These are phyloP conservation scores for Rhyacichthys aspro DNA, from an alignment of 2,797 vertebrate species.

Conservation along the genomic window DNA sequence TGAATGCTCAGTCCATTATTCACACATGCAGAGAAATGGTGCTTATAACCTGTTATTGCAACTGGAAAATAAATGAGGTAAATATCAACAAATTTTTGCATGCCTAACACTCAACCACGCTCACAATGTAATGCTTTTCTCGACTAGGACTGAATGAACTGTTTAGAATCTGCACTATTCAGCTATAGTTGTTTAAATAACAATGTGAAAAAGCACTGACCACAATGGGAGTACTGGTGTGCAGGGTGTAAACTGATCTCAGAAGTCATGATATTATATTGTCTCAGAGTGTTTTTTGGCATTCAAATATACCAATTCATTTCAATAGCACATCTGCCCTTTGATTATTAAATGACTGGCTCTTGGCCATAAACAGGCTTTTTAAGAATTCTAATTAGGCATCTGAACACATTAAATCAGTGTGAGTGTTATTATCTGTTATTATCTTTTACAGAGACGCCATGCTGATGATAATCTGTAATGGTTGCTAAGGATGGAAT, in stretches of 20 bases:
- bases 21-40: background rate
- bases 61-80: too few relatives aligned
- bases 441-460: constrained; percentile 2
- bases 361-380: constrained; percentile 11
- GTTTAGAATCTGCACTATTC: too few relatives aligned
- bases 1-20: background rate
- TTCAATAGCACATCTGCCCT: constrained; percentile 21
- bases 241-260: too few relatives aligned
- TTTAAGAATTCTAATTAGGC: constrained; percentile 39
- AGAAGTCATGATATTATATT: background rate
- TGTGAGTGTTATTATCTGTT: constrained; percentile 17
- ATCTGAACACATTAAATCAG: constrained; percentile 22
- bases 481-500: background rate
- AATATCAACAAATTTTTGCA: too few relatives aligned
- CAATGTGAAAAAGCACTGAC: too few relatives aligned
- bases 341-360: background rate
- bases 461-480: constrained; percentile 6
- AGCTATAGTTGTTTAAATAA: too few relatives aligned
- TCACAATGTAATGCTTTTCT: too few relatives aligned
- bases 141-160: too few relatives aligned
- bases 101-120: too few relatives aligned
- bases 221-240: too few relatives aligned
- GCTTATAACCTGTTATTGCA: background rate
- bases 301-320: constrained; percentile 1
- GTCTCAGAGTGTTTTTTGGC: constrained; percentile 2